These are phyloP conservation scores for Drosophila rhopaloa DNA, from an alignment of 1,140 invertebrate genomes.

Conservation along the genomic window DNA sequence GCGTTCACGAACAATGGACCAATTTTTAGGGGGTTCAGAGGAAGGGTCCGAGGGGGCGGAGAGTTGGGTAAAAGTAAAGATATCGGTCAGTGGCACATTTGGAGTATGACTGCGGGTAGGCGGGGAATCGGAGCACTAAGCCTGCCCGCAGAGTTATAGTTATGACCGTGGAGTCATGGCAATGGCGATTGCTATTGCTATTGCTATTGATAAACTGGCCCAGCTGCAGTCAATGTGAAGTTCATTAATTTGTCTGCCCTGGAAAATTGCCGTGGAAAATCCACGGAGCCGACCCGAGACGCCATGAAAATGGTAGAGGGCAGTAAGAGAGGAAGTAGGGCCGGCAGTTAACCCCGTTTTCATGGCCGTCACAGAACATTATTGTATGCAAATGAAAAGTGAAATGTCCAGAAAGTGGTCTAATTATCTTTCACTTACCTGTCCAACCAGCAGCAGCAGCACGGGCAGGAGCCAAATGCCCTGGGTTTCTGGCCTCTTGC, in stretches of 20 bases:
- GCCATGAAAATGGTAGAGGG: slow-evolving; percentile 41
- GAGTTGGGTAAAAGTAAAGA: slow-evolving; percentile 73
- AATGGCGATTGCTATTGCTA: slow-evolving; percentile 8
- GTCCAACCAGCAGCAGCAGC: slow-evolving; percentile 51
- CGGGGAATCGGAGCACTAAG: slow-evolving; percentile 43
- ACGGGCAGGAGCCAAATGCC: slow-evolving; percentile 44
- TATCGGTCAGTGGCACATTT: slow-evolving; percentile 80
- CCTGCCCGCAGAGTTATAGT: slow-evolving; percentile 47
- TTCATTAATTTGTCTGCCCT: slow-evolving; percentile 77
- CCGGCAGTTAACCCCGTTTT: slow-evolving; percentile 70
- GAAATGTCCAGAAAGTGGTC: slow-evolving; percentile 67
- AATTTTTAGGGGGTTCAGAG: slow-evolving; percentile 1
- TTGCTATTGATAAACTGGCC: slow-evolving; percentile 68
- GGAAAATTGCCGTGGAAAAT: slow-evolving; percentile 76
- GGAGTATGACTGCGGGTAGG: slow-evolving; percentile 7
- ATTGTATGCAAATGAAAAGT: slow-evolving; percentile 83
- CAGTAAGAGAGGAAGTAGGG: slow-evolving; percentile 21
- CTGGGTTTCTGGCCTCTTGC: slow-evolving; percentile 39
- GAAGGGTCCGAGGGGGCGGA: slow-evolving; percentile 7
- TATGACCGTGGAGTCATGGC: slow-evolving; percentile 13
- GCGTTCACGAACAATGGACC: slow-evolving; percentile 61
- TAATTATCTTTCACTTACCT: slow-evolving; percentile 67
- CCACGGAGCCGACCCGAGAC: slow-evolving; percentile 32
- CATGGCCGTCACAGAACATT: slow-evolving; percentile 60
- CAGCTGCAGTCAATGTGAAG: slow-evolving; percentile 57